These are phyloP conservation scores for Helicoverpa assulta DNA, from an alignment of 2,888 invertebrate species.

Conservation along the genomic window DNA sequence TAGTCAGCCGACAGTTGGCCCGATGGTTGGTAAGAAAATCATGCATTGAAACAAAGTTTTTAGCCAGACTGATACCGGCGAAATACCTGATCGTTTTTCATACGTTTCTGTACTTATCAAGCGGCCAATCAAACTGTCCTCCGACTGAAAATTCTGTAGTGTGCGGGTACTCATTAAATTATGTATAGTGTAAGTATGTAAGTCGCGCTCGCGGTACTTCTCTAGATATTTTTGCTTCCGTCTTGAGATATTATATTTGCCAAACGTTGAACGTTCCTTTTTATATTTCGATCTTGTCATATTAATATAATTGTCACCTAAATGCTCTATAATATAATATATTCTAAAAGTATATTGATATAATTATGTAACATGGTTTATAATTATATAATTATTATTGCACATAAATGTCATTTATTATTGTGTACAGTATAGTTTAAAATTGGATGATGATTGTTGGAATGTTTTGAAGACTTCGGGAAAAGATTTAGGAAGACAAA, in stretches of 20 bases:
- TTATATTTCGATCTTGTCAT: conserved; percentile 53
- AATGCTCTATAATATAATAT: conserved; percentile 33
- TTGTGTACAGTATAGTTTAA: conserved; percentile 58
- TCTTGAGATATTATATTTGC: conserved; percentile 48
- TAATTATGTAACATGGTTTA: conserved; percentile 33
- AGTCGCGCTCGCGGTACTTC: conserved; percentile 18
- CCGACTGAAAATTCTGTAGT: too few species aligned
- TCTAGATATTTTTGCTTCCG: conserved; percentile 46
- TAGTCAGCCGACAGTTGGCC: too few species aligned
- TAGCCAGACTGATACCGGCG: too few species aligned
- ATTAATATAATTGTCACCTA: conserved; percentile 33
- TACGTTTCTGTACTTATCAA: too few species aligned
- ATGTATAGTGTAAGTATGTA: conserved; percentile 19
- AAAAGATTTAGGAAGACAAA: conserved; percentile 32
- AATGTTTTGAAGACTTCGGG: conserved; percentile 20
- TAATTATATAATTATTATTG: conserved; percentile 32
- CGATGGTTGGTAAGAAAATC: too few species aligned
- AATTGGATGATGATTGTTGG: conserved; percentile 42
- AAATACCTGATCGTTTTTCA: too few species aligned
- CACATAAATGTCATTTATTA: conserved; percentile 46
- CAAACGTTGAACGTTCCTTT: conserved; percentile 56
- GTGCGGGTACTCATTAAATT: conserved; percentile 11
- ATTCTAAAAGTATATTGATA: conserved; percentile 42
- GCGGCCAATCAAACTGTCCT: too few species aligned
- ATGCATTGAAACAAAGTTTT: too few species aligned